These are phyloP conservation scores for Botrylloides violaceus DNA, from an alignment of 23 tunicate species.

Conservation along the genomic window DNA sequence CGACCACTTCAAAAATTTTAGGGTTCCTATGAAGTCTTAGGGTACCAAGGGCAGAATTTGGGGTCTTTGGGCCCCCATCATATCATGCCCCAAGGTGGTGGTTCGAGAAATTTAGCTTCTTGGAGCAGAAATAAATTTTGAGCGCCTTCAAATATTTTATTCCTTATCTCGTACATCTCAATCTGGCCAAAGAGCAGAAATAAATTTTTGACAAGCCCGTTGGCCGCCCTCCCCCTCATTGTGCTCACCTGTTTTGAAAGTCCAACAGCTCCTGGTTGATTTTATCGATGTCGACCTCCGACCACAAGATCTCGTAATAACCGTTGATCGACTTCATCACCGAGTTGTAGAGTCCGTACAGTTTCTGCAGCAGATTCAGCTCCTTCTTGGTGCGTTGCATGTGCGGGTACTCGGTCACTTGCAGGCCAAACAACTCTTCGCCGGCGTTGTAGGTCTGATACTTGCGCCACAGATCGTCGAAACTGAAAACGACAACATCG, in stretches of 20 bases:
- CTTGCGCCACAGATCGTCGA: slow-evolving; percentile 97
- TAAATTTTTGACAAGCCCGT: background rate
- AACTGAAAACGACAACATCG: too few species aligned
- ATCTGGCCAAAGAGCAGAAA: too few species aligned
- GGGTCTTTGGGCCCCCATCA: too few species aligned
- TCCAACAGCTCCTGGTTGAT: slow-evolving; percentile 94
- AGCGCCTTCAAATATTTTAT: too few species aligned
- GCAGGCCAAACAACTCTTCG: slow-evolving; percentile 94
- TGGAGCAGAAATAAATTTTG: too few species aligned
- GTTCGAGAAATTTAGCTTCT: too few species aligned
- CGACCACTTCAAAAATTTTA: too few species aligned
- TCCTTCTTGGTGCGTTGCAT: slow-evolving; percentile 86
- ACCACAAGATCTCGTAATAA: slow-evolving; percentile 92
- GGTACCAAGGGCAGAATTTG: background rate
- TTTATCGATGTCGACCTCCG: slow-evolving; percentile 96
- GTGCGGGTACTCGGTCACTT: slow-evolving; percentile 86
- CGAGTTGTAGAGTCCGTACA: slow-evolving; percentile 94
- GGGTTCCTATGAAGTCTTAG: too few species aligned
- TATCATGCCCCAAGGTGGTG: too few species aligned
- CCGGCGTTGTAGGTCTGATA: slow-evolving; percentile 93
- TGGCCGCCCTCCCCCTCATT: background rate
- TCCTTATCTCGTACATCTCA: too few species aligned
- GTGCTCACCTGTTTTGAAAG: slow-evolving; percentile 80
- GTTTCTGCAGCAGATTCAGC: slow-evolving; percentile 89
- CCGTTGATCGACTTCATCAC: slow-evolving; percentile 98